Base-by-base conservation (phyloP, 92 coral and sea anemone genomes). In the Blastomussa wellsi region DNA sequence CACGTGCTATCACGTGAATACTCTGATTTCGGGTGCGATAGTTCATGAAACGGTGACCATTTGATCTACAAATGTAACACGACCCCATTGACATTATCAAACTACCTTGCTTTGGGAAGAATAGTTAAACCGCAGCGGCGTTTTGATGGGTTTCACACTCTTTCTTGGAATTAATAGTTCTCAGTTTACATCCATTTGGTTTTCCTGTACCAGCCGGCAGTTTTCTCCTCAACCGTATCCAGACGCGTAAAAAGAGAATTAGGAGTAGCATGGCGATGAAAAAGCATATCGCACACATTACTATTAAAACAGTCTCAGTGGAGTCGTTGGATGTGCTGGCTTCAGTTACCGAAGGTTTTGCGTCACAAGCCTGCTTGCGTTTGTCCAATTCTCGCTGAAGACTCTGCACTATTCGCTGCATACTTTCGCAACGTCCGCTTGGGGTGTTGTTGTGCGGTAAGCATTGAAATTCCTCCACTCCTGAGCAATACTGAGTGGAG, bases 401-500 rank as follows among this genome's bases (percentile, higher is more conserved):
- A 60, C 31, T 44, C 36, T 33, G n/a, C 47, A 65, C 28, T 36
- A 31, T 80, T 24, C 15, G 44, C 35, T 80, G 74, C 65, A 65
- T 8, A 7, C 9, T 47, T 31, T 36, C 36, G 69, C 62, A 59
- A 38, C 39, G 2, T 17, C 69, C 74, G 13, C 22, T 42, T 22
- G 28, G 9, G 14, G 49, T 74, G 13, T 44, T 57, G 69, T 48
- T 83, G 78, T 78, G 88, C 14, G 89, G 89, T 36, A 88, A 53
- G 79, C 98, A 95, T 76, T 91, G 94, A 38, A 86, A 80, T 69
- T 90, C 74, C 31, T 80, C 64, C 47, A 91, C 95, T 52, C 87
- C 88, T 78, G 85, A 81, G 88, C 98, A 95, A 84, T 90, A 86
- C 31, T 79, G 86, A 4, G 93, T 77, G 3, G 98, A 92, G 78